These are phyloP conservation scores for Schrankia costaestrigalis DNA, from an alignment of 2,888 invertebrate genomes.

Conservation along the genomic window DNA sequence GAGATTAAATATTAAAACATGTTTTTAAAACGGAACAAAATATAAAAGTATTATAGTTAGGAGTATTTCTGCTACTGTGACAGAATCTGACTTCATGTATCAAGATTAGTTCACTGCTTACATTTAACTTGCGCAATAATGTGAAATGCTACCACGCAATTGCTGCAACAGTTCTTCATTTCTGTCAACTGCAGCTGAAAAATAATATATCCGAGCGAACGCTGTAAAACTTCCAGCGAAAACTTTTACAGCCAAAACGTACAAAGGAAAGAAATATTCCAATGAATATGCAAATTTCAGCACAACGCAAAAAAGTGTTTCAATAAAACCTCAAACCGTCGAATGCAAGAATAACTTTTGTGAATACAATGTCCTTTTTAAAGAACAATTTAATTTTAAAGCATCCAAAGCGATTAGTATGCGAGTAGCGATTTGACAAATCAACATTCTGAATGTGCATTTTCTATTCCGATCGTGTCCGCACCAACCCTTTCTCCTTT, in stretches of 20 bases:
- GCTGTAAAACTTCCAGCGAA: slow-evolving; percentile 1
- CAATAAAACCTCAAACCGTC: slow-evolving; percentile 7
- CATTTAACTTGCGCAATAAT: neutral
- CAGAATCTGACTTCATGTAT: too few relatives aligned
- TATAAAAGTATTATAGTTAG: too few relatives aligned
- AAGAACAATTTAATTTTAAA: slow-evolving; percentile 49
- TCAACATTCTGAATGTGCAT: slow-evolving; percentile 56
- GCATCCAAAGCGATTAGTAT: slow-evolving; percentile 52
- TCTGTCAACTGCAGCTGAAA: slow-evolving; percentile 1
- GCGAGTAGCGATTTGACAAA: slow-evolving; percentile 57
- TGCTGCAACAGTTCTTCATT: neutral
- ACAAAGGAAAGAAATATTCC: slow-evolving; percentile 1
- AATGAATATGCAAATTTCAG: slow-evolving; percentile 8
- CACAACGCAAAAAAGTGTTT: slow-evolving; percentile 11
- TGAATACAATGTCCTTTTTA: slow-evolving; percentile 32
- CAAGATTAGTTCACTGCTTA: too few relatives aligned
- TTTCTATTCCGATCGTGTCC: slow-evolving; percentile 58
- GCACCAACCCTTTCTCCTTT: slow-evolving; percentile 63
- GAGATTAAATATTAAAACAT: too few relatives aligned
- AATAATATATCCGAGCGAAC: neutral
- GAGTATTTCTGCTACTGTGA: too few relatives aligned
- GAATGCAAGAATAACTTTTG: slow-evolving; percentile 22
- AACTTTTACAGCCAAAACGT: slow-evolving; percentile 5
- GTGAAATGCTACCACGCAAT: neutral
- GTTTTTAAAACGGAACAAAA: too few relatives aligned